A percentile compares a stretch with the other conserved stretches of the same genome.
Conservation (phyloP, 2,888 invertebrate species). For the Xylocampa areola region DNA sequence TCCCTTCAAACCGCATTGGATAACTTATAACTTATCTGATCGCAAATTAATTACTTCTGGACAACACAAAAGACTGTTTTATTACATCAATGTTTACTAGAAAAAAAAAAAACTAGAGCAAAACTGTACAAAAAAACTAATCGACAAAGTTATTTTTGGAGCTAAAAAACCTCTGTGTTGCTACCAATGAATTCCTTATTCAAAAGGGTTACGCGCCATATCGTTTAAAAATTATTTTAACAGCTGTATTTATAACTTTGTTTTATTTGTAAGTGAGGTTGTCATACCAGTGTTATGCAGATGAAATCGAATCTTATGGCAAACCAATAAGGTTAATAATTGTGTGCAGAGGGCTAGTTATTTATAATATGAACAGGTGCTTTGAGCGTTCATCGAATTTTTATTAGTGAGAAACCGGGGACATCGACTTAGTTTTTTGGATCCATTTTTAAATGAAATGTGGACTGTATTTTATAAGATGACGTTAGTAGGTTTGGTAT, state of each 20-base stretch:
- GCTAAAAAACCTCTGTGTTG: constrained; percentile 37
- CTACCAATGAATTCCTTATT: constrained; percentile 37
- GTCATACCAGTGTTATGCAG: constrained; percentile 14
- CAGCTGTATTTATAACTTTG: constrained; percentile 48
- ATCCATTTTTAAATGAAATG: constrained; percentile 40
- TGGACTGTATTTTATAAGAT: constrained; percentile 29
- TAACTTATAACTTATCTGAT: constrained; percentile 51
- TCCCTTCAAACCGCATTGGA: constrained; percentile 33
- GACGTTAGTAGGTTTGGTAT: constrained; percentile 9
- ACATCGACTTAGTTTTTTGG: constrained; percentile 62
- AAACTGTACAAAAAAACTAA: constrained; percentile 36
- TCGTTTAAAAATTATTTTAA: constrained; percentile 45
- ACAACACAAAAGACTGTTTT: constrained; percentile 54
- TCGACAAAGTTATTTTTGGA: constrained; percentile 53
- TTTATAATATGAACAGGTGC: constrained; percentile 55
- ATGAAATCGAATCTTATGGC: constrained; percentile 19
- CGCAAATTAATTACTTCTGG: constrained; percentile 57
- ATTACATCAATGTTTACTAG: constrained; percentile 49
- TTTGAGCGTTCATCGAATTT: constrained; percentile 56
- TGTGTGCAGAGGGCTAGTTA: constrained; percentile 8
- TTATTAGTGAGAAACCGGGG: constrained; percentile 65
- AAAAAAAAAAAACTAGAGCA: constrained; percentile 51
- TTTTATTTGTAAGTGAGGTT: constrained; percentile 35
- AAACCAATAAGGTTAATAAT: constrained; percentile 8
- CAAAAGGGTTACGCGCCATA: constrained; percentile 35